These are phyloP conservation scores for Pantelozetes paolii DNA, from an alignment of 2,888 invertebrate genomes.

Conservation along the genomic window DNA sequence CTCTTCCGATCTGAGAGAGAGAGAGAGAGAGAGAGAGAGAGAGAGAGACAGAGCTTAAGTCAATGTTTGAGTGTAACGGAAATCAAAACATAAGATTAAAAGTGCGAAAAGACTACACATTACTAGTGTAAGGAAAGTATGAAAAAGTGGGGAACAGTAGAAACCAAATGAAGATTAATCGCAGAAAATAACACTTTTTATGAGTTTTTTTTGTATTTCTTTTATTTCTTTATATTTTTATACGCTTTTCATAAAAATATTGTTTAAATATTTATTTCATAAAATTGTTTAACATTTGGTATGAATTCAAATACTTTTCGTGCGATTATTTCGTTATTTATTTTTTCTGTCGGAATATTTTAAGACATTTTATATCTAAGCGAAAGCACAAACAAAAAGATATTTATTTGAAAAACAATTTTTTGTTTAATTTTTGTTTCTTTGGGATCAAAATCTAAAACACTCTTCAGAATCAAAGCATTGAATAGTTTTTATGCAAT, in stretches of 20 bases:
- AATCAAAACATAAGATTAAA: conserved; percentile 21
- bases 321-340: neutral
- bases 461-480: neutral
- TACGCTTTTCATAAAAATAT: too few species aligned
- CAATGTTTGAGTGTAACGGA: neutral
- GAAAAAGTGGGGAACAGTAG: neutral
- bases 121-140: neutral
- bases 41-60: neutral
- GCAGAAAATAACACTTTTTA: neutral
- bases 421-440: neutral
- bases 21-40: neutral
- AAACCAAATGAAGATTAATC: conserved; percentile 18
- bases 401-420: neutral
- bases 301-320: neutral
- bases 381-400: too few species aligned
- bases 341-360: neutral
- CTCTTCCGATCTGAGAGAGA: neutral
- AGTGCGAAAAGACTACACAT: neutral
- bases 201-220: neutral
- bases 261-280: neutral
- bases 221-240: neutral
- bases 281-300: neutral
- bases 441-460: neutral
- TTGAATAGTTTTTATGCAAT: too few species aligned
- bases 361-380: too few species aligned